These are phyloP conservation scores for Ramphastos sulfuratus DNA, from an alignment of 2,113 vertebrate genomes.

Conservation along the genomic window DNA sequence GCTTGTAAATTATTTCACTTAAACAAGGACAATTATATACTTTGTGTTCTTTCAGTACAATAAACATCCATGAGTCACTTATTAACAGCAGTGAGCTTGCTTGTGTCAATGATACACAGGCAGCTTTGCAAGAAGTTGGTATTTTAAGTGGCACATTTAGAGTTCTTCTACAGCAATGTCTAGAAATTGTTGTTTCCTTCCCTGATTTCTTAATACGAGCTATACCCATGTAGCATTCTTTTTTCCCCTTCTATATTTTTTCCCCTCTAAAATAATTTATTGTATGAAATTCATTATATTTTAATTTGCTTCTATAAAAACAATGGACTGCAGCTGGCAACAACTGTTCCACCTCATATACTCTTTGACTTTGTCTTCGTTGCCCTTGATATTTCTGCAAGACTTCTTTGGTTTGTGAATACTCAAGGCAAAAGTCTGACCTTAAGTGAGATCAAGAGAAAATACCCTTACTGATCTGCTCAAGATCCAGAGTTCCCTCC, in stretches of 20 bases:
- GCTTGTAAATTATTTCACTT: neutral
- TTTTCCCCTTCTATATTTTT: too few species aligned
- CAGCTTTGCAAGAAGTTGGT: neutral
- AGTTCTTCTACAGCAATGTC: neutral
- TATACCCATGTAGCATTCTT: neutral
- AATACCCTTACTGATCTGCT: neutral
- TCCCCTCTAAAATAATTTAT: neutral
- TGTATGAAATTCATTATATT: neutral
- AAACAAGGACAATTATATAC: neutral
- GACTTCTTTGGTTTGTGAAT: neutral
- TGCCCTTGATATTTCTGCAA: neutral
- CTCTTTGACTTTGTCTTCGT: neutral
- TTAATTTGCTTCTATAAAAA: neutral
- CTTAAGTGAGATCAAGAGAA: neutral
- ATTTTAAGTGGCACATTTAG: neutral
- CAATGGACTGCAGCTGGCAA: neutral
- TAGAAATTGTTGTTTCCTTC: neutral
- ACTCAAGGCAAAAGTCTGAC: neutral
- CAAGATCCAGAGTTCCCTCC: neutral
- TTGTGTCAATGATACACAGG: constrained; percentile 9
- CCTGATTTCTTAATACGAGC: neutral
- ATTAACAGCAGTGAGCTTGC: neutral
- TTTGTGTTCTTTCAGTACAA: neutral
- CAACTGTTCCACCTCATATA: neutral
- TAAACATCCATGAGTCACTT: constrained; percentile 39